These are phyloP conservation scores for Orthosia gothica DNA, from an alignment of 2,888 invertebrate species.

Conservation along the genomic window DNA sequence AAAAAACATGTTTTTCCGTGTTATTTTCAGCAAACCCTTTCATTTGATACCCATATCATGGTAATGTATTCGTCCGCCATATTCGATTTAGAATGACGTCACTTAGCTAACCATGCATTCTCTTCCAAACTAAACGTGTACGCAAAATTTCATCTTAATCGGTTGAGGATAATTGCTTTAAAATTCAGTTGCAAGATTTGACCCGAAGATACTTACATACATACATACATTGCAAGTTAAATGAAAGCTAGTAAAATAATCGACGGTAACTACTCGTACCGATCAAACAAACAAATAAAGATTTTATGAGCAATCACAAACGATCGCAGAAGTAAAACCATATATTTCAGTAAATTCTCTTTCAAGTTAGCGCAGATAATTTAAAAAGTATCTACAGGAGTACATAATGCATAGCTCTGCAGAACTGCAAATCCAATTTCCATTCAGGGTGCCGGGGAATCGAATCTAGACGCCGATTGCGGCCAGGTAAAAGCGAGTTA, in stretches of 20 bases:
- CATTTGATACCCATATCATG: no score
- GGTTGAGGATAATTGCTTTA: no score
- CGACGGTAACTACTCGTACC: background rate
- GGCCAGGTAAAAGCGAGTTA: constrained; percentile 84
- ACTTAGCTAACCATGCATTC: no score
- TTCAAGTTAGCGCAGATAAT: constrained; percentile 72
- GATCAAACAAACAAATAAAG: constrained; percentile 19
- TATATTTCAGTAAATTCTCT: constrained; percentile 53
- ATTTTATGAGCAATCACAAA: constrained; percentile 10
- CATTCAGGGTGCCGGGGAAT: constrained; percentile 84
- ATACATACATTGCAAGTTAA: no score
- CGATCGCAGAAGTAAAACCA: constrained; percentile 45
- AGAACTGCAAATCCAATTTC: constrained; percentile 88
- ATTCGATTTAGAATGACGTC: no score
- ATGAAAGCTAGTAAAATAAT: background rate
- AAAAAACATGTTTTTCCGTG: no score
- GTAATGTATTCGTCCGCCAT: no score
- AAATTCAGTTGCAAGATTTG: no score
- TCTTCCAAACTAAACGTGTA: no score
- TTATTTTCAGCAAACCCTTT: no score
- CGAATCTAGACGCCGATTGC: constrained; percentile 87
- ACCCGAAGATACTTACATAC: no score
- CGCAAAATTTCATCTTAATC: no score
- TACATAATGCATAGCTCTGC: constrained; percentile 84
- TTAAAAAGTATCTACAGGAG: constrained; percentile 79